Evolutionary conservation across 2,113 vertebrate genomes (phyloP).

Genomic region (Channa maculata): DNA sequence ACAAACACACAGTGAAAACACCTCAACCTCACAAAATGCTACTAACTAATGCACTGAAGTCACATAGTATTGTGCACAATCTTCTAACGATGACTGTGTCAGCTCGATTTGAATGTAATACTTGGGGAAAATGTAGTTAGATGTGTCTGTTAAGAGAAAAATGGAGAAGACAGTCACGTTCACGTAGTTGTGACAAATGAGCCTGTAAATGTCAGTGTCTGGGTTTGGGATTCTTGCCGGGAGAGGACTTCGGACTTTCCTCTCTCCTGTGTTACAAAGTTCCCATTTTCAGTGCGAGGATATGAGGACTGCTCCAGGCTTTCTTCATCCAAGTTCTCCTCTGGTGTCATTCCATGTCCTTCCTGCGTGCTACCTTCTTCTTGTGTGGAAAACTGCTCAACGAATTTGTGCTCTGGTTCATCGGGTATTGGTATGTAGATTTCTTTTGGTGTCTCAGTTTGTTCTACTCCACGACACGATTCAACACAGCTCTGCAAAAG

Average conservation of each 20-base stretch:
- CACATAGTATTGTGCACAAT: too few relatives aligned
- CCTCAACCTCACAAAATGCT: too few relatives aligned
- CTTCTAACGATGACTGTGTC: too few relatives aligned
- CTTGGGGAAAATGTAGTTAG: too few relatives aligned
- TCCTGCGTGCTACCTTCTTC: rapidly evolving
- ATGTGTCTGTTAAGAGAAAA: too few relatives aligned
- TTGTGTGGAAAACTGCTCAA: background rate
- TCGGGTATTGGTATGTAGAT: rapidly evolving
- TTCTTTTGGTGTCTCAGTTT: rapidly evolving
- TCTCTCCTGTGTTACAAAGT: slow-evolving; percentile 67
- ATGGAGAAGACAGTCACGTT: too few relatives aligned
- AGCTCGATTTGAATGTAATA: too few relatives aligned
- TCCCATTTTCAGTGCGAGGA: slow-evolving; percentile 52
- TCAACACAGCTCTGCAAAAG: background rate
- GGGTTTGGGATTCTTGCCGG: slow-evolving; percentile 38
- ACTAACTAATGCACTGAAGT: too few relatives aligned
- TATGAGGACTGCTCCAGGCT: background rate
- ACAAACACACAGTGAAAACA: too few relatives aligned
- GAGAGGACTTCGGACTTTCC: slow-evolving; percentile 47
- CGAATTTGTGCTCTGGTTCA: background rate
- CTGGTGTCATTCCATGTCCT: slow-evolving; percentile 1
- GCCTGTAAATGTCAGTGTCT: background rate
- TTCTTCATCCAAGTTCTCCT: slow-evolving; percentile 33
- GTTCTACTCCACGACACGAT: rapidly evolving
- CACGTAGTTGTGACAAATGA: background rate